These are phyloP conservation scores for Brachypteracias leptosomus DNA, from an alignment of 2,113 vertebrate genomes.

Conservation along the genomic window DNA sequence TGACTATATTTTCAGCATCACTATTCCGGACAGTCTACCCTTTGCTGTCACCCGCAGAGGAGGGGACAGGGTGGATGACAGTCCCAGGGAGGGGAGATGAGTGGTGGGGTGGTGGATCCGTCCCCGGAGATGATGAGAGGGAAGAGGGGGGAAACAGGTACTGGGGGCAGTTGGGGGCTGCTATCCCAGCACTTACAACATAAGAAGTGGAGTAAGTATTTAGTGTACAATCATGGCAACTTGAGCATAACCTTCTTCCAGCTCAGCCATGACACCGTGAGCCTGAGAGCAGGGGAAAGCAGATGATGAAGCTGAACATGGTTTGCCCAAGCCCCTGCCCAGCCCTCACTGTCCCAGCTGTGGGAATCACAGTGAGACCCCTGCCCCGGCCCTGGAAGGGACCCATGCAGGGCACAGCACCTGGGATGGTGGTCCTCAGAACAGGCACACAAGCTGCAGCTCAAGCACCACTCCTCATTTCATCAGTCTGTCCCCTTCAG, in stretches of 20 bases:
- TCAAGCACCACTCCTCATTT: fast-evolving
- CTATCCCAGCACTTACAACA: constrained; percentile 43
- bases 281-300: not conserved
- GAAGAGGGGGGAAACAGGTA: constrained; percentile 30
- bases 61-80: constrained; percentile 70
- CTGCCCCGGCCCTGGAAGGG: fast-evolving
- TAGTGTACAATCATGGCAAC: not conserved
- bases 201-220: constrained; percentile 5
- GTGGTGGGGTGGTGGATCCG: not conserved
- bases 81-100: constrained; percentile 43
- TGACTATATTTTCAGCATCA: constrained; percentile 84
- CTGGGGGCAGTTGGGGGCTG: constrained; percentile 44
- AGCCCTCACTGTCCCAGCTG: fast-evolving
- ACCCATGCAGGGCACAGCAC: too few relatives aligned
- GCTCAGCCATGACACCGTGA: not conserved
- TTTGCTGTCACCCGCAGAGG: constrained; percentile 75
- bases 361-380: not conserved
- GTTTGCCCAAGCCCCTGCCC: not conserved
- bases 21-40: constrained; percentile 74
- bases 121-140: constrained; percentile 5
- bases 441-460: not conserved
- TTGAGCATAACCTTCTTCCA: not conserved
- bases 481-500: not conserved
- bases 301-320: not conserved
- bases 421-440: not conserved